These are phyloP conservation scores for Ptilorrhoa leucosticta DNA, from an alignment of 2,113 vertebrate genomes.

Conservation along the genomic window DNA sequence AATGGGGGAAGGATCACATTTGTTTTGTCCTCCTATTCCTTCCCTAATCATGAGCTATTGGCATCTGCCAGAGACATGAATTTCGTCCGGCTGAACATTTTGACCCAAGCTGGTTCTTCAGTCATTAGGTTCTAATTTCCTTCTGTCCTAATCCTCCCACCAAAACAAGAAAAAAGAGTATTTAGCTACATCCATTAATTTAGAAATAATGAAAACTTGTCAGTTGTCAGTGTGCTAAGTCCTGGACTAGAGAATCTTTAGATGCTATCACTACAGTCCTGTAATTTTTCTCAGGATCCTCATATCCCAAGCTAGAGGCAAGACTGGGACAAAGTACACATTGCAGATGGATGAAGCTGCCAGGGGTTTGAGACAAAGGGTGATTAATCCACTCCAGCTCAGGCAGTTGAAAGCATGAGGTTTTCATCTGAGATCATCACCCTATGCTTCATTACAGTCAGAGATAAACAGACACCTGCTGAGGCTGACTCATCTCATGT, in stretches of 20 bases:
- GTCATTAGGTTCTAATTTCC: background rate
- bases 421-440: conserved; percentile 26
- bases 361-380: background rate
- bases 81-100: conserved; percentile 1
- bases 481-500: conserved; percentile 36
- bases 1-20: background rate
- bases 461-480: conserved; percentile 42
- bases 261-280: background rate
- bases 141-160: background rate
- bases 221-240: background rate
- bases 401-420: background rate
- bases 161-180: background rate
- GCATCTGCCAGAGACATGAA: background rate
- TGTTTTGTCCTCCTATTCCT: background rate
- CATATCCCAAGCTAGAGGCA: background rate
- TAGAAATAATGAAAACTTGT: background rate
- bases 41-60: background rate
- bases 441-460: background rate
- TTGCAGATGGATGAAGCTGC: background rate
- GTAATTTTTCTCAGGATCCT: background rate
- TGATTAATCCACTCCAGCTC: background rate
- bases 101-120: background rate
- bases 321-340: background rate
- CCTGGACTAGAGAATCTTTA: background rate
- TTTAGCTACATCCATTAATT: background rate